phyloP scores from a whole-genome alignment of 1,140 invertebrate species.

The Charaxes varanes region DNA sequence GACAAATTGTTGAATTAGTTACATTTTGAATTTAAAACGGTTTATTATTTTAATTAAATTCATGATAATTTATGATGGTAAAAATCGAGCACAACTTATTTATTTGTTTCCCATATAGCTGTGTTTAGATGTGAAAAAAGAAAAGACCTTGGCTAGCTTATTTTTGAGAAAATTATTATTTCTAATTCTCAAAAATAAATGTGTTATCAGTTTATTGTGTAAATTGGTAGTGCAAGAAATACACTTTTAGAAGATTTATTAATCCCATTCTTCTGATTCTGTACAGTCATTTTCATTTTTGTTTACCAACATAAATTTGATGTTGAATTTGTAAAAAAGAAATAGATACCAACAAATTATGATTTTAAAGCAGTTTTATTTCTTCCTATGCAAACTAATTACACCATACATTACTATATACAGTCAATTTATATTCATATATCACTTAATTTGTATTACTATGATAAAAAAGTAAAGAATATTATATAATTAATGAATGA shows the following conservation, averaged over 20 bases:
- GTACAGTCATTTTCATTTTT: slow-evolving; percentile 19
- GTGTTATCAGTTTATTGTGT: too few species aligned
- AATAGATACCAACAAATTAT: slow-evolving; percentile 20
- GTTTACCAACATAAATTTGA: slow-evolving; percentile 16
- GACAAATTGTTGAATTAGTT: slow-evolving; percentile 10
- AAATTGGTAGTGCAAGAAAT: slow-evolving; percentile 5
- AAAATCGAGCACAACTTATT: slow-evolving; percentile 20
- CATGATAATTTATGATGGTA: slow-evolving; percentile 16
- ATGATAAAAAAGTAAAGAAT: too few species aligned
- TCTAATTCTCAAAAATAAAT: too few species aligned
- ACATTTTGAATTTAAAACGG: slow-evolving; percentile 5
- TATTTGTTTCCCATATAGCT: slow-evolving; percentile 63
- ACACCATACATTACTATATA: neutral
- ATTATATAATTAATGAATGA: too few species aligned
- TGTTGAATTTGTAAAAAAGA: slow-evolving; percentile 9
- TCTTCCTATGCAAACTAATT: too few species aligned
- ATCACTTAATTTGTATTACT: too few species aligned
- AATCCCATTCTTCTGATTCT: slow-evolving; percentile 29
- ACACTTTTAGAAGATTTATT: slow-evolving; percentile 35
- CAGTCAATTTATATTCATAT: too few species aligned
- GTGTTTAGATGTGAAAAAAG: slow-evolving; percentile 12
- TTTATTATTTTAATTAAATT: slow-evolving; percentile 5
- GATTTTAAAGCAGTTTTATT: too few species aligned
- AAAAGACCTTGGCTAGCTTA: neutral
- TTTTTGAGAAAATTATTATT: slow-evolving; percentile 2